Base-by-base conservation (phyloP, 2,113 vertebrate species). In the Muntiacus muntjak region DNA sequence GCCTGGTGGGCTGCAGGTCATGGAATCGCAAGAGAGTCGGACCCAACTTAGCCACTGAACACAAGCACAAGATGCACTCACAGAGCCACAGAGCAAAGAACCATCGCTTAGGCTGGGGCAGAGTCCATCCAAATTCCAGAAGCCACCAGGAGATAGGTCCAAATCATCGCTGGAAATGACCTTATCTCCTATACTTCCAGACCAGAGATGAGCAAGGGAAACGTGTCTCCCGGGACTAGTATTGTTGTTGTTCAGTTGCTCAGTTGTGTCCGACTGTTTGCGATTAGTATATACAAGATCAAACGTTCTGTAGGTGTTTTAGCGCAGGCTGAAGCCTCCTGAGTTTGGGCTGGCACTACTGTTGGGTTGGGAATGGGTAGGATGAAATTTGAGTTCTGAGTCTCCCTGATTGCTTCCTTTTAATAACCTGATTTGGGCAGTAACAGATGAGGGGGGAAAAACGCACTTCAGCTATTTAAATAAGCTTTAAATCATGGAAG, bases 1-100 rank as follows among this genome's bases (percentile, higher is more conserved):
- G 67, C 67, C 67, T 74, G 21, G 36, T 1, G 2, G 67, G n/a
- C 67, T 74, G 21, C 21, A 74, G 11, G 40, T 40, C 36, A 74
- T 25, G 21, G 67, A 11, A 40, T 2, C 0, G 0, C 21, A 74
- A 71, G 10, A 23, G 36, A 40, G 21, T 74, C 5, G 0, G 67
- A 74, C 1, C 19, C 36, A 40, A 74, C 36, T 40, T 13, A 74
- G 67, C n/a, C 4, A 40, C 19, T 74, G 67, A 74, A n/a, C 67
- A 74, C 67, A 74, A 74, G 67, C 67, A 74, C n/a, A 40, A 6
- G 36, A 40, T 40, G 21, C 67, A 25, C 25, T 74, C 25, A 74
- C 36, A 74, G 25, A 85, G 33, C 14, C 45, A 92, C 2, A 79
- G 10, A 57, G 54, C n/a, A 33, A 79, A 88, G 50, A 76, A 28